These are phyloP conservation scores for Luscinia luscinia DNA, from an alignment of 2,797 vertebrate species.

Conservation along the genomic window DNA sequence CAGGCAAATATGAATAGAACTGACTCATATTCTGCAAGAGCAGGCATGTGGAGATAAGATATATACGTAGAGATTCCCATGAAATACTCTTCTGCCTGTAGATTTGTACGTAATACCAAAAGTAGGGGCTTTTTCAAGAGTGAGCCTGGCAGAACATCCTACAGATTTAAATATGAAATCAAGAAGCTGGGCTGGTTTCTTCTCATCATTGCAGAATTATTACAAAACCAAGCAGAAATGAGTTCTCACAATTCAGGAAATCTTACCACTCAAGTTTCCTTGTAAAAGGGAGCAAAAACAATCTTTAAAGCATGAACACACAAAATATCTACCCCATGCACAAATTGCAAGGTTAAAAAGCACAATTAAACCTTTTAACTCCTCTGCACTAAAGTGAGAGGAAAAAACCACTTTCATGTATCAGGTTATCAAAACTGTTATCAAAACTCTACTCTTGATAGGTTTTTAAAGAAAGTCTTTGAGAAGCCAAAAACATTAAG, in stretches of 20 bases:
- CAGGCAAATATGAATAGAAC: conserved; percentile 33
- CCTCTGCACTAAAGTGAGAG: neutral
- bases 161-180: neutral
- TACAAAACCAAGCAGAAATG: neutral
- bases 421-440: neutral
- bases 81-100: neutral
- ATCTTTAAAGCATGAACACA: neutral
- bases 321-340: neutral
- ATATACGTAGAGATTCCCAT: neutral
- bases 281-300: neutral
- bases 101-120: neutral
- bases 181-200: neutral
- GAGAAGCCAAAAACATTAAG: neutral
- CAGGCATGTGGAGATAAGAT: conserved; percentile 12
- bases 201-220: neutral
- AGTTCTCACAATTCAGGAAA: neutral
- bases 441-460: neutral
- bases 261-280: neutral
- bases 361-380: neutral
- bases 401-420: neutral
- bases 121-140: neutral
- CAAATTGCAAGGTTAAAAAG: neutral
- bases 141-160: neutral
- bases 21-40: conserved; percentile 38
- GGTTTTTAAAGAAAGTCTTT: neutral